Evolutionary conservation across 2,113 vertebrate genomes (phyloP).

Genomic region (Onychostruthus taczanowskii): DNA sequence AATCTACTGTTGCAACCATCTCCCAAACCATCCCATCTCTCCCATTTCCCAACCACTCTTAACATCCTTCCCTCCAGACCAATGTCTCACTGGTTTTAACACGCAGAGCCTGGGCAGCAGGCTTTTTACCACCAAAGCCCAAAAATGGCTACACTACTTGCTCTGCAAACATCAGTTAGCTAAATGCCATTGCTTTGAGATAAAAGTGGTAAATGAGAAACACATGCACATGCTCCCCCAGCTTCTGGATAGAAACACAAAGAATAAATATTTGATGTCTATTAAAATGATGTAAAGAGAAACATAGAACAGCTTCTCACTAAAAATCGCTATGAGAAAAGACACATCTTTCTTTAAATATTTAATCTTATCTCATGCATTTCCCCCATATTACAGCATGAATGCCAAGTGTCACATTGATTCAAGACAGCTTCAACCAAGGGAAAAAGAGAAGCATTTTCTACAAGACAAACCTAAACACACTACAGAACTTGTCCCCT

Average conservation of each 20-base stretch:
- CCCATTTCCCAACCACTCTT: background rate
- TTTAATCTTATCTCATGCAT: background rate
- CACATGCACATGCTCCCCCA: accelerated
- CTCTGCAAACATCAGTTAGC: background rate
- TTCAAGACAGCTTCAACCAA: background rate
- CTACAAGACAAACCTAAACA: background rate
- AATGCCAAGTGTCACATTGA: background rate
- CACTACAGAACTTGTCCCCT: background rate
- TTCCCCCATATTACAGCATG: background rate
- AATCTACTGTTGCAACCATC: background rate
- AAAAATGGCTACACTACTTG: background rate
- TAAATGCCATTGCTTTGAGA: background rate
- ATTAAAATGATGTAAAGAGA: background rate
- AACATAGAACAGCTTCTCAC: background rate
- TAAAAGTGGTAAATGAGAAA: background rate
- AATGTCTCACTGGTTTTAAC: background rate
- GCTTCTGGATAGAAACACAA: background rate
- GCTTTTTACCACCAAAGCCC: background rate
- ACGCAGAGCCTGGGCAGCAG: background rate
- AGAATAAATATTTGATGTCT: conserved; percentile 33
- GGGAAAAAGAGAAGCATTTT: background rate
- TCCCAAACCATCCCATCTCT: background rate
- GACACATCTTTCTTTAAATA: background rate
- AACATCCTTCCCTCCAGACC: background rate
- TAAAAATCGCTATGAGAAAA: background rate